phyloP scores from a whole-genome alignment of 2,888 invertebrate species.

The Amphipyra berbera region DNA sequence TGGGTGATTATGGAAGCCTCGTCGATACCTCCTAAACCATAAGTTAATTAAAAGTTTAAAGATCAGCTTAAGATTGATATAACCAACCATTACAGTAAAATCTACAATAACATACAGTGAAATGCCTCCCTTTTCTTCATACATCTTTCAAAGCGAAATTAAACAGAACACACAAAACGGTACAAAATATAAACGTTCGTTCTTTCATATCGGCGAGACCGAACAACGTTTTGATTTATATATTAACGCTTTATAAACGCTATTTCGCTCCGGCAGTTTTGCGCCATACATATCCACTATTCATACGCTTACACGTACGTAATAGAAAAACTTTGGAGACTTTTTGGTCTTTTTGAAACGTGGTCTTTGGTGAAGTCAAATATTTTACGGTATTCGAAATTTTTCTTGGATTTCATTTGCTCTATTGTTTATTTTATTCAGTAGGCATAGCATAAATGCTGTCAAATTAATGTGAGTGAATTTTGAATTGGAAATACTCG shows the following conservation, averaged over 20 bases:
- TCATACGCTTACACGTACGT: constrained; percentile 60
- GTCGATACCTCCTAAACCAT: too few relatives aligned
- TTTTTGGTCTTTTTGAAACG: constrained; percentile 8
- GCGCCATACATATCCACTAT: constrained; percentile 64
- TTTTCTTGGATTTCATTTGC: not conserved
- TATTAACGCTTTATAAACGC: constrained; percentile 69
- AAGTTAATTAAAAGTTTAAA: too few relatives aligned
- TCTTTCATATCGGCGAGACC: constrained; percentile 42
- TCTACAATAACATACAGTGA: too few relatives aligned
- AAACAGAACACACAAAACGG: constrained; percentile 7
- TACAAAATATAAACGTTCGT: constrained; percentile 40
- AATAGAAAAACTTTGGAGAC: constrained; percentile 58
- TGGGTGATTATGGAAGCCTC: too few relatives aligned
- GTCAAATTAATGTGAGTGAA: too few relatives aligned
- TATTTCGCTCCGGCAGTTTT: constrained; percentile 64
- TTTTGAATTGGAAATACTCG: too few relatives aligned
- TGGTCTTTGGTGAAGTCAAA: constrained; percentile 1
- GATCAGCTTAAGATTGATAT: too few relatives aligned
- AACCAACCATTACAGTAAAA: too few relatives aligned
- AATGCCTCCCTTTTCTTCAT: not conserved
- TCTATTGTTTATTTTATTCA: not conserved
- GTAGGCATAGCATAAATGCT: too few relatives aligned
- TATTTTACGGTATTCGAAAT: not conserved
- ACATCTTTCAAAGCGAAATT: constrained; percentile 6
- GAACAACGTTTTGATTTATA: constrained; percentile 64